Evolutionary conservation across 2,888 invertebrate species (phyloP).

Genomic region (Tanytarsus gracilentus): DNA sequence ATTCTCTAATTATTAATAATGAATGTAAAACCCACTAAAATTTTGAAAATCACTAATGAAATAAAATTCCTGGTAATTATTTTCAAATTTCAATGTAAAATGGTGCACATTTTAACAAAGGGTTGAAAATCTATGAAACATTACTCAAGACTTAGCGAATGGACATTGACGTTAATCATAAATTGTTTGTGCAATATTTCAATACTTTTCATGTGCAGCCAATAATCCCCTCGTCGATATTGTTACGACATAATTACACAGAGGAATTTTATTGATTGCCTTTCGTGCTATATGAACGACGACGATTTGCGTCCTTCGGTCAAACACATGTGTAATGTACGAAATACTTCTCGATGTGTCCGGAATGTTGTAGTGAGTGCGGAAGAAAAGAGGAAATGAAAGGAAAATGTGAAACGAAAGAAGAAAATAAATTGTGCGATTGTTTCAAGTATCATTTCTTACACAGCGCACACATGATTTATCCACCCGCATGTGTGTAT

Average conservation of each 20-base stretch:
- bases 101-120: too few species aligned
- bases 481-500: conserved; percentile 8
- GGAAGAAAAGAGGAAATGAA: not conserved
- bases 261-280: conserved; percentile 12
- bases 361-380: too few species aligned
- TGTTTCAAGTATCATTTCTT: conserved; percentile 19
- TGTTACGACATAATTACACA: conserved; percentile 15
- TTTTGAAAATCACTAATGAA: too few species aligned
- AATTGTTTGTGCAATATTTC: not conserved
- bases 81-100: too few species aligned
- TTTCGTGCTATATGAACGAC: conserved; percentile 12
- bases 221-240: conserved; percentile 6
- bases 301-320: not conserved
- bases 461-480: conserved; percentile 23
- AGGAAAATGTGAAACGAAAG: too few species aligned
- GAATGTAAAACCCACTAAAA: too few species aligned
- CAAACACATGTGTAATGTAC: not conserved
- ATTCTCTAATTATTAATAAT: too few species aligned
- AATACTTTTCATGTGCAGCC: not conserved
- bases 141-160: too few species aligned
- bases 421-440: conserved; percentile 17
- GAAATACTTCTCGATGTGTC: too few species aligned
- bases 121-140: too few species aligned
- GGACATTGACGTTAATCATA: too few species aligned
- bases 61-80: too few species aligned